Evolutionary conservation across 2,113 vertebrate genomes (phyloP).

Genomic region (Neolamprologus falcicula): DNA sequence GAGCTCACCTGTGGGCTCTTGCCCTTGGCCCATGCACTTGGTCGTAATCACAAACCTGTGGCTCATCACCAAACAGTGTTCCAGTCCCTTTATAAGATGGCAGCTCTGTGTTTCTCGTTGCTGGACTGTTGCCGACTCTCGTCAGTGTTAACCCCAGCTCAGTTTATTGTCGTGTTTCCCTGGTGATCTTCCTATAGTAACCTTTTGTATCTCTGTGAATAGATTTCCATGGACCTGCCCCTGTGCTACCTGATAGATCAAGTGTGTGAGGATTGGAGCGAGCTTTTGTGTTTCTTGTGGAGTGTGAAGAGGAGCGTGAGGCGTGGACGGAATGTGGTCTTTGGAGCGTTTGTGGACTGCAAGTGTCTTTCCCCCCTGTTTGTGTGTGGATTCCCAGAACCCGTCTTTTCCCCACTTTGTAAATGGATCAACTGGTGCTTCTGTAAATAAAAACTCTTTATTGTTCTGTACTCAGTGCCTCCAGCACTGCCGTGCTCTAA

Average conservation of each 20-base stretch:
- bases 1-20: not conserved
- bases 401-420: not conserved
- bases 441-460: not conserved
- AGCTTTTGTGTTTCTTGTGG: not conserved
- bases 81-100: not conserved
- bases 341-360: not conserved
- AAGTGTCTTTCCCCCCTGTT: not conserved
- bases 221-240: accelerated
- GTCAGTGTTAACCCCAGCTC: not conserved
- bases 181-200: not conserved
- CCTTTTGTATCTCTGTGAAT: not conserved
- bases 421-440: not conserved
- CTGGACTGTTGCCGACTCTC: not conserved
- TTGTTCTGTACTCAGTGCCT: not conserved
- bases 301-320: not conserved
- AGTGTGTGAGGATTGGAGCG: not conserved
- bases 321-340: not conserved
- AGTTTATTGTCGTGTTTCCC: not conserved
- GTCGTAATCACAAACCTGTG: not conserved
- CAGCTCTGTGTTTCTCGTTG: not conserved
- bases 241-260: not conserved
- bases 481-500: not conserved
- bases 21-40: not conserved
- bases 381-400: not conserved
- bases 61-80: not conserved